Conservation (phyloP, 2,888 invertebrate species). For the Dasypogon diadema region DNA sequence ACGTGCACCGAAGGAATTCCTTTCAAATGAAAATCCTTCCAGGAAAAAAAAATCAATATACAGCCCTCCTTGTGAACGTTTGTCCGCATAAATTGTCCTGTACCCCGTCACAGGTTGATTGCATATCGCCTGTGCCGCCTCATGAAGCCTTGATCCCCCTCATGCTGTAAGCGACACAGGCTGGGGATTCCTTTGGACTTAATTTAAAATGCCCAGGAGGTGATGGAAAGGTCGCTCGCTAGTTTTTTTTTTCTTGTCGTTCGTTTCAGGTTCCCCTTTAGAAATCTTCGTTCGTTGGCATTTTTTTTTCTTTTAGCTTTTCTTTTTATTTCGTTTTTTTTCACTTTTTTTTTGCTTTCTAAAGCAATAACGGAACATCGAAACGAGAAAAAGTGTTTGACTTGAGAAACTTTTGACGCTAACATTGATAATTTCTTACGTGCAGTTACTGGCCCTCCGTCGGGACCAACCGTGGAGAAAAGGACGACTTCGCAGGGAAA, state of each 20-base stretch:
- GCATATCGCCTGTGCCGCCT: conserved; percentile 1
- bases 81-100: conserved; percentile 37
- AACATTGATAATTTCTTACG: conserved; percentile 35
- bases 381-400: conserved; percentile 22
- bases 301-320: neutral
- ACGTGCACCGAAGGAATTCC: conserved; percentile 19
- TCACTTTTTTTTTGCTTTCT: conserved; percentile 5
- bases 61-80: neutral
- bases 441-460: neutral
- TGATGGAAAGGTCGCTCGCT: conserved; percentile 39
- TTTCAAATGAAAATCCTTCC: conserved; percentile 28
- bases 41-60: conserved; percentile 37
- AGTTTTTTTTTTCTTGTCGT: neutral
- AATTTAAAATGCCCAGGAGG: conserved; percentile 41
- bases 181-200: conserved; percentile 24
- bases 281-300: neutral
- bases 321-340: conserved; percentile 20
- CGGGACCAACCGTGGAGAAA: neutral
- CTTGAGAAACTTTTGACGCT: conserved; percentile 33
- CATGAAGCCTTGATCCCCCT: neutral
- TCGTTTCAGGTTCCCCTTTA: neutral
- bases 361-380: conserved; percentile 26
- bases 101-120: conserved; percentile 24
- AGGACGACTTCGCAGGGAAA: neutral
- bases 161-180: conserved; percentile 8